Percentiles rank a stretch among this genome's conserved stretches.
phyloP scores from a whole-genome alignment of 1,140 invertebrate species.

The Saccostrea cuccullata region DNA sequence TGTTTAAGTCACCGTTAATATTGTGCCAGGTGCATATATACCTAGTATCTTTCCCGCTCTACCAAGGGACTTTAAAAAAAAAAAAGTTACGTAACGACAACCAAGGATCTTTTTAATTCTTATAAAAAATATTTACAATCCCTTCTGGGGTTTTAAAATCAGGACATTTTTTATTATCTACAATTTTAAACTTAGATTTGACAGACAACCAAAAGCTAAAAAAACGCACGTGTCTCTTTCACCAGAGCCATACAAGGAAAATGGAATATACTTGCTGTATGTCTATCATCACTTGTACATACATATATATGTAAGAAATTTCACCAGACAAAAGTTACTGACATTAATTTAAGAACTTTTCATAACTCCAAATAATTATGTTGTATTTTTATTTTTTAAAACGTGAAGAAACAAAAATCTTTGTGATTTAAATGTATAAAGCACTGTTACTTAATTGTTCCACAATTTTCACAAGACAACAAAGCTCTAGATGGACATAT shows the following conservation, averaged over 20 bases:
- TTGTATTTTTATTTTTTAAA: no score
- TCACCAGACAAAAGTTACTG: no score
- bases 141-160: not conserved
- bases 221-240: no score
- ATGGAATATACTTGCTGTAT: no score
- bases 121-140: not conserved
- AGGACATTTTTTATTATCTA: not conserved
- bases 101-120: not conserved
- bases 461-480: not conserved
- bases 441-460: not conserved
- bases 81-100: not conserved
- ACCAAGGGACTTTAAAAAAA: not conserved
- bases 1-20: not conserved
- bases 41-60: not conserved
- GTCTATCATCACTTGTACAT: no score
- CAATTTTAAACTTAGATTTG: no score
- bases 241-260: no score
- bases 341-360: no score
- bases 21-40: not conserved
- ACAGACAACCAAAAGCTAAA: no score
- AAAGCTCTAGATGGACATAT: not conserved
- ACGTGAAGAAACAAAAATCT: no score
- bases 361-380: no score
- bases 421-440: not conserved
- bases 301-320: no score